These are phyloP conservation scores for Vidua chalybeata DNA, from an alignment of 2,113 vertebrate genomes.

Conservation along the genomic window DNA sequence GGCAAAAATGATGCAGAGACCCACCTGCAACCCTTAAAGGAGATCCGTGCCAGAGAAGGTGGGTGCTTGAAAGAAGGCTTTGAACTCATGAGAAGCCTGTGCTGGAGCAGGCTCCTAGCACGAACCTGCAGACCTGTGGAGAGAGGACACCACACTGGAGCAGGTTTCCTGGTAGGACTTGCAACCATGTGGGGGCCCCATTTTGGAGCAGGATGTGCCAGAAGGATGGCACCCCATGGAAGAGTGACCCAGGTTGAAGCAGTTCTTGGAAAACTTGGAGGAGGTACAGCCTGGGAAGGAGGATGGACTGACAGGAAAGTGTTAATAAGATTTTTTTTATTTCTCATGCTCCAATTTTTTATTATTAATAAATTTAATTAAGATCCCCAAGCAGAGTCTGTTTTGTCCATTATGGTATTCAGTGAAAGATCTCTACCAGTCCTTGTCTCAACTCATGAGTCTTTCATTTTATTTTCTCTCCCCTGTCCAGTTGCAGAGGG, in stretches of 20 bases:
- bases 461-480: neutral
- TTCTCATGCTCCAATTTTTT: neutral
- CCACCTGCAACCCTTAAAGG: neutral
- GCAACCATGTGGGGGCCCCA: accelerated
- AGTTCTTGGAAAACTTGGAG: neutral
- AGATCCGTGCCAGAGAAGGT: accelerated
- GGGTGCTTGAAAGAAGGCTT: neutral
- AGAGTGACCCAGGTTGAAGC: neutral
- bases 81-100: neutral
- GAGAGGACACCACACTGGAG: neutral
- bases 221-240: accelerated
- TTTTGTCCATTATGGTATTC: neutral
- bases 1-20: neutral
- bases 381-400: neutral
- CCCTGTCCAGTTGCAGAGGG: neutral
- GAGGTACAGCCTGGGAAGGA: neutral
- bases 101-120: neutral
- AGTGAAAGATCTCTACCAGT: neutral
- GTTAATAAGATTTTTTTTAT: neutral
- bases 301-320: accelerated
- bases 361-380: neutral
- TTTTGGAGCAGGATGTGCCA: neutral
- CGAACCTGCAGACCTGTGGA: neutral
- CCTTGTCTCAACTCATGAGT: neutral
- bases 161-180: no score